Conservation (phyloP, 2,888 invertebrate species). For the Strigamia maritima region DNA sequence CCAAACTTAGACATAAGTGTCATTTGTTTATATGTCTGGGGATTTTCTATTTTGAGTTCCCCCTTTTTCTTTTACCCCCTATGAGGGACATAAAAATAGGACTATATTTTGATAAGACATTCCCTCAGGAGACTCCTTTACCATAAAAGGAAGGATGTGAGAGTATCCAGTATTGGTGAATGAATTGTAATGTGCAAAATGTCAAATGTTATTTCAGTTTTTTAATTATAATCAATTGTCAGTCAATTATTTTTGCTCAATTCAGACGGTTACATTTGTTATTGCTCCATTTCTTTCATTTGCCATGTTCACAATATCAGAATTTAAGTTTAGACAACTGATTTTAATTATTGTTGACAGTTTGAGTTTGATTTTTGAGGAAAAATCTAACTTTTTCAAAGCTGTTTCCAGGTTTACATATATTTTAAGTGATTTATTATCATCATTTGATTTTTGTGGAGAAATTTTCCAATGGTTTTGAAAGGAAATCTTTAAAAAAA, state of each 20-base stretch:
- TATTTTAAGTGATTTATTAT: not conserved
- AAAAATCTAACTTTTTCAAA: not conserved
- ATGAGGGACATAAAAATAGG: constrained; percentile 34
- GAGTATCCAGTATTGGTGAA: not conserved
- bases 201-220: not conserved
- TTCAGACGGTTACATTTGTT: no score
- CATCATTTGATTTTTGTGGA: not conserved
- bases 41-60: constrained; percentile 6
- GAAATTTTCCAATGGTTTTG: not conserved
- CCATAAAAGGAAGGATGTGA: constrained; percentile 26
- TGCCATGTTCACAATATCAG: no score
- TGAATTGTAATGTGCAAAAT: not conserved
- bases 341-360: no score
- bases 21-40: constrained; percentile 31
- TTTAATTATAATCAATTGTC: not conserved
- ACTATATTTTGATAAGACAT: constrained; percentile 30
- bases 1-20: constrained; percentile 34
- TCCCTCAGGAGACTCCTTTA: constrained; percentile 15
- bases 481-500: constrained; percentile 13
- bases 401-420: not conserved
- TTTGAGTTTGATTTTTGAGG: no score
- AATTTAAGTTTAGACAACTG: no score
- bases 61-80: constrained; percentile 17
- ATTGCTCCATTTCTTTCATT: no score
- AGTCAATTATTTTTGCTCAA: no score